These are phyloP conservation scores for Chaetops frenatus DNA, from an alignment of 2,113 vertebrate genomes.

Conservation along the genomic window DNA sequence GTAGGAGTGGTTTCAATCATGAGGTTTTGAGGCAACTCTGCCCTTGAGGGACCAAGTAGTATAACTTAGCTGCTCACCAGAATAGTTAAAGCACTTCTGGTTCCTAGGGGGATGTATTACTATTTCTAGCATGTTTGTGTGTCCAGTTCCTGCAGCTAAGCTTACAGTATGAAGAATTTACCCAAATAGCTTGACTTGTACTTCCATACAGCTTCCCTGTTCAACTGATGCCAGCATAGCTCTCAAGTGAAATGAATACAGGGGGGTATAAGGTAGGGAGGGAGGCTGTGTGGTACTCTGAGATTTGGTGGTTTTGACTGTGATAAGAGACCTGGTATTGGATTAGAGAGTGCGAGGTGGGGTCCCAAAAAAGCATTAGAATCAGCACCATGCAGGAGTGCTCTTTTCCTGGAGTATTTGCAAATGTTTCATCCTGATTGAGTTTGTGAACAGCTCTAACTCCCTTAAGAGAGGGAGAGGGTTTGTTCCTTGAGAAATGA, in stretches of 20 bases:
- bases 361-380: background rate
- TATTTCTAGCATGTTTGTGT: background rate
- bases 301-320: background rate
- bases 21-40: background rate
- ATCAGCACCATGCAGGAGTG: background rate
- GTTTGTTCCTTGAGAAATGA: background rate
- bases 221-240: background rate
- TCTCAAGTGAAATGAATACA: background rate
- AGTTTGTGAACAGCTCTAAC: background rate
- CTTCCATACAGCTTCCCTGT: background rate
- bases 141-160: background rate
- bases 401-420: background rate
- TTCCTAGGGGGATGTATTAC: background rate
- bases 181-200: background rate
- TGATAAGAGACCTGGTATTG: background rate
- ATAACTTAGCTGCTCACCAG: background rate
- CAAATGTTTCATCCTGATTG: background rate
- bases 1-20: background rate
- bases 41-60: background rate
- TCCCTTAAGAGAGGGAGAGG: background rate
- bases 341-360: background rate
- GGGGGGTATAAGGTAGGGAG: too few relatives aligned
- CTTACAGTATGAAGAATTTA: background rate
- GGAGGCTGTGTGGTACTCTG: background rate
- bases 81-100: background rate